Conservation (phyloP, 2,113 vertebrate genomes). For the Crotophaga sulcirostris region DNA sequence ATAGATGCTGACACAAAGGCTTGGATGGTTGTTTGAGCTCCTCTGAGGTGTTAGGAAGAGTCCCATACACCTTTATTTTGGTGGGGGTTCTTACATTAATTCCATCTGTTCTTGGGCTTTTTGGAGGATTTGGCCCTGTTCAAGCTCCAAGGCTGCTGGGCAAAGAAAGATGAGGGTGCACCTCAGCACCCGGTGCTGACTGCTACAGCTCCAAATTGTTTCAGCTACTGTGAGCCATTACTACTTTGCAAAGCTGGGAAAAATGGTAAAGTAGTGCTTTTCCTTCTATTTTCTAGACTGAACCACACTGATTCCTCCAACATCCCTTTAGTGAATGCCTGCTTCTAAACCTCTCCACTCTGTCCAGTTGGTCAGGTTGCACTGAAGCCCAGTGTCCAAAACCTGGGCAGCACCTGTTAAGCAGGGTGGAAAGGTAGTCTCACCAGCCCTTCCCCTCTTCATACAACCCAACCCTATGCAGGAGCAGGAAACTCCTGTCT, state of each 20-base stretch:
- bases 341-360: background rate
- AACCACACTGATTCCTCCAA: background rate
- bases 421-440: background rate
- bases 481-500: background rate
- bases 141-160: background rate
- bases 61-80: background rate
- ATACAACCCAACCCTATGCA: background rate
- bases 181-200: background rate
- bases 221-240: background rate
- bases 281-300: background rate
- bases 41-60: background rate
- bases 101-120: background rate
- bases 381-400: background rate
- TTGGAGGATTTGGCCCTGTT: background rate
- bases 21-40: background rate
- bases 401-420: background rate
- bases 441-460: background rate
- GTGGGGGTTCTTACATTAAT: background rate
- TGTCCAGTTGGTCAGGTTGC: background rate
- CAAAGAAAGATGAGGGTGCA: background rate
- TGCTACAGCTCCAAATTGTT: background rate
- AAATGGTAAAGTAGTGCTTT: background rate
- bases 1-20: background rate
- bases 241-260: background rate
- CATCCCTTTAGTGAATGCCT: background rate